Evolutionary conservation across 2,888 invertebrate species (phyloP), one percentile per base, ranked within the genome.

Genomic region (Stenodema calcarata): DNA sequence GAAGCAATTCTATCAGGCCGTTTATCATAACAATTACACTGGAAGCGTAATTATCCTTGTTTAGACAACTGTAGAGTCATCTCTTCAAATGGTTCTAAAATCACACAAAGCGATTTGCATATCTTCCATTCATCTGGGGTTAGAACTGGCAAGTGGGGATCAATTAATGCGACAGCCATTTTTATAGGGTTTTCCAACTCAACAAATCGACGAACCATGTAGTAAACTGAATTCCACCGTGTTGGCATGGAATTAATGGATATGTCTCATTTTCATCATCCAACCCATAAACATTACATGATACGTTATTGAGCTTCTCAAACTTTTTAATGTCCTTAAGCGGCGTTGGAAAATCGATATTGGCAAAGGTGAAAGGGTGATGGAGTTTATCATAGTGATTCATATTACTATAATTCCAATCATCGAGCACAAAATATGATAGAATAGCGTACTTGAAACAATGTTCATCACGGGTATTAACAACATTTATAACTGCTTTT

Each of bases 161-260:
- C 82, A 62, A 87, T 87, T 27, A 87, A 62, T 27, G 87, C 87
- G 47, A 75, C 42, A 18, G 82, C 75, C 83, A 82, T 86, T 75
- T 87, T 87, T 28, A 87, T 73, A 23, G 84, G 83, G 14, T 14
- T 78, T 44, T 87, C 82, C 78, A 88, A 86, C 82, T 86, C 82
- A 6, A 87, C 86, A 78, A 88, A 88, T 78, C 87, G 86, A 69
- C 87, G 78, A 18, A 89, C 16, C 89, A 89, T 89, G 14, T 86
- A 89, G 54, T 88, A 91, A 3, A 88, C 89, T 28, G 89, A 89
- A 87, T 90, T 90, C 89, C 90, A 90, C 16, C 90, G 80, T 3
- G 90, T 91, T 9, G 88, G 83, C 28, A 90, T 89, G n/a, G 89
- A 88, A 87, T 90, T 90, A 28, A 90, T 89, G 35, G 35, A 35